Base-by-base conservation (phyloP, 2,888 invertebrate genomes). In the Epinotia ramella region DNA sequence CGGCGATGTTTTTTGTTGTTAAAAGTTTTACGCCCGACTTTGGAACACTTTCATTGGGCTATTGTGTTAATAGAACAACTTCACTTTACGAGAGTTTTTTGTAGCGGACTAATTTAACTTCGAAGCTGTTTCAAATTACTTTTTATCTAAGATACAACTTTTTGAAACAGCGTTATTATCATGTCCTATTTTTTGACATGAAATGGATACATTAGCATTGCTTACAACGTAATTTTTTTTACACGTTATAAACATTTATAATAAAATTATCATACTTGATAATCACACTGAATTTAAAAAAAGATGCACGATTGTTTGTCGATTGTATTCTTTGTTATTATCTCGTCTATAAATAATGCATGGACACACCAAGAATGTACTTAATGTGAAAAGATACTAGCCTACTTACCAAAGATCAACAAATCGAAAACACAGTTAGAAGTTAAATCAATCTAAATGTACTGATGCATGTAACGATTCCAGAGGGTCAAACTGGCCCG, bases 61-160 rank as follows among this genome's bases (percentile, higher is more conserved):
- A 53, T 49, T 75, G 57, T 64, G 33, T 64, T 46, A 64, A 46
- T 57, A 57, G 13, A 16, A 56, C 12, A 59, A 33, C 7, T 57
- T 60, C 24, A 69, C n/a, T 74, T 57, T 56, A 73, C n/a, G 62
- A 16, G 28, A 28, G 67, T 63, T 73, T 73, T 46, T 57, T 57
- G 63, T 46, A 44, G 20, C 12, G 5, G 9, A 28, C 24, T 68
- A 63, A 73, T 56, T 73, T 68, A 63, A 73, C 62, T 73, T 68
- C 16, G 20, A 24, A 68, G 49, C 13, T 62, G 49, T 33, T 62
- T 49, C 5, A 16, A 59, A 59, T 68, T 59, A 59, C n/a, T 69
- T 60, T 46, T 59, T 13, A 24, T 24, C n/a, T 16, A 46, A 28
- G 24, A 60, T 28, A n/a, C 18, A 40, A 40, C 33, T 20, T 44